Evolutionary conservation across 2,888 invertebrate genomes (phyloP).

Genomic region (Empis stercorea): DNA sequence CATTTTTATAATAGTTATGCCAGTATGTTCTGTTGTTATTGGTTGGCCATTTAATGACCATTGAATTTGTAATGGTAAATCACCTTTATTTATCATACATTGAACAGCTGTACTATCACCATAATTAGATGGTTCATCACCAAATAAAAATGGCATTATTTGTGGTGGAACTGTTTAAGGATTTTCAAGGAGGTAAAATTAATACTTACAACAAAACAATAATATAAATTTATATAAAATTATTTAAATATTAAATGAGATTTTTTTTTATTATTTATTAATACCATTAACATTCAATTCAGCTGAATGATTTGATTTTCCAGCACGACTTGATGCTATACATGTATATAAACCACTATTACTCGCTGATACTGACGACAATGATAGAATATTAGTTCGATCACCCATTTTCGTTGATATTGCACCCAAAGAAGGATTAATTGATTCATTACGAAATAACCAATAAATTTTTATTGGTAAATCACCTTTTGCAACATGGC

Average conservation of each 20-base stretch:
- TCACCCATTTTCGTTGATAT: constrained; percentile 52
- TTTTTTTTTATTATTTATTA: neutral
- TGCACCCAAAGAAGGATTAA: constrained; percentile 45
- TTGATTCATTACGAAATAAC: constrained; percentile 42
- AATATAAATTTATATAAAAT: neutral
- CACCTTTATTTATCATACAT: constrained; percentile 68
- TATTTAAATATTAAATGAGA: neutral
- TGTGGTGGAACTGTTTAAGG: constrained; percentile 68
- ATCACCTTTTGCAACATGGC: constrained; percentile 64
- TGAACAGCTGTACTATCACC: constrained; percentile 63
- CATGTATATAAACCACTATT: constrained; percentile 53
- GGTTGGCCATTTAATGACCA: constrained; percentile 61
- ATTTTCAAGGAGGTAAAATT: neutral
- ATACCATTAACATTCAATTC: constrained; percentile 47
- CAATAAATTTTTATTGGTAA: constrained; percentile 62
- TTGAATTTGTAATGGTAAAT: constrained; percentile 59
- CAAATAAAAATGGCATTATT: constrained; percentile 65
- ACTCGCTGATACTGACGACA: constrained; percentile 46
- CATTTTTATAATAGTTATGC: constrained; percentile 45
- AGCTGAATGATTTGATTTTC: constrained; percentile 42
- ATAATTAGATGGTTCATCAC: constrained; percentile 62
- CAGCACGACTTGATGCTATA: constrained; percentile 46
- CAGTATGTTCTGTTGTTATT: constrained; percentile 41
- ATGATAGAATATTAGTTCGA: constrained; percentile 48
- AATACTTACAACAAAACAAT: neutral